Evolutionary conservation across 2,113 vertebrate genomes (phyloP), one percentile per base, ranked within the genome.

Genomic region (Hystrix brachyura): DNA sequence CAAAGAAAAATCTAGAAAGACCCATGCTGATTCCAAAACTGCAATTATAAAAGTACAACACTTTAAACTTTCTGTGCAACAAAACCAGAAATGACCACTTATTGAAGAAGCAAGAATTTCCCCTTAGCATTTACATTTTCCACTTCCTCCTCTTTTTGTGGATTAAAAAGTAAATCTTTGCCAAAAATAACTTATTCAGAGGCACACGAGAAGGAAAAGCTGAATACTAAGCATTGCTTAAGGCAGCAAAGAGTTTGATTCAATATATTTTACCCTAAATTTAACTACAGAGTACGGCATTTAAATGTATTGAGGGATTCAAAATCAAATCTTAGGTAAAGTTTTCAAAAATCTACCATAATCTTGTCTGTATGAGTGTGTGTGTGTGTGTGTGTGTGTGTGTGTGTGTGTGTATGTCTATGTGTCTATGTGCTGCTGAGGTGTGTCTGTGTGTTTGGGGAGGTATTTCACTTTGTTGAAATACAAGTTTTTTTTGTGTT

Each of bases 211-310:
- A 64, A 96, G 94, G 67, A 91, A 96, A 97, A 96, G 64, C 76
- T 97, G 95, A 88, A 97, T 88, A 74, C 83, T 92, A 96, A 96
- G 92, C 96, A 34, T 87, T 96, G 95, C 95, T 97, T 46, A 96
- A 98, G 86, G 91, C 74, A 96, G 97, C 72, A 51, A 94, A 97
- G 72, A 80, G 81, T 65, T 98, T 96, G 88, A 98, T 98, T 98
- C 97, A 95, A 94, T 94, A 76, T 91, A 91, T 97, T 97, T 98
- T 98, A 97, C 83, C 92, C 97, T 97, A 98, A 98, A 97, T 98
- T 98, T 98, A 98, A 97, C 88, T 97, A 89, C 21, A 0, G 86
- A 92, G 94, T 94, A 97, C 95, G 96, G 95, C 86, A 96, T 97
- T 98, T 96, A 97, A 93, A 96, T 95, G 94, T 97, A 87, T 51